Conservation (phyloP, 2,113 vertebrate species). For the Sebastes schlegelii region DNA sequence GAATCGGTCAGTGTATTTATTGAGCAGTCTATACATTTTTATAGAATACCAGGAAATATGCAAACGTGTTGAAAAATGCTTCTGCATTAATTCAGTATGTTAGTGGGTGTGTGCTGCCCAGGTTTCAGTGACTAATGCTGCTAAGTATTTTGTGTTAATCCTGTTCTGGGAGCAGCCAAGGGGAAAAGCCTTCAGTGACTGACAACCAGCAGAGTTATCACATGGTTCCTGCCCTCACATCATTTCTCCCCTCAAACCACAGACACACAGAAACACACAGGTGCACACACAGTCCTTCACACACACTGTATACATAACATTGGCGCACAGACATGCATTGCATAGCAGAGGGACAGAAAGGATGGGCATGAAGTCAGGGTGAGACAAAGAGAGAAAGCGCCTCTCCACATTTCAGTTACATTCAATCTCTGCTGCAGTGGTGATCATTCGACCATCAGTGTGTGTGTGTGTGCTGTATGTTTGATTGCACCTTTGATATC, state of each 20-base stretch:
- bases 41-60: background rate
- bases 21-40: background rate
- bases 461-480: background rate
- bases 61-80: background rate
- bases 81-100: constrained; percentile 4
- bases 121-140: constrained; percentile 76
- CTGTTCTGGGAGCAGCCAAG: constrained; percentile 74
- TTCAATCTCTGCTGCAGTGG: background rate
- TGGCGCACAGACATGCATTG: constrained; percentile 8
- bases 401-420: background rate
- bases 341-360: constrained; percentile 8
- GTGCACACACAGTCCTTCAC: constrained; percentile 7
- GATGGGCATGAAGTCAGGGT: background rate
- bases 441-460: constrained; percentile 6
- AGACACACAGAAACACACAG: constrained; percentile 18
- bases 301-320: constrained; percentile 8
- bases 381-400: constrained; percentile 2
- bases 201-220: constrained; percentile 63
- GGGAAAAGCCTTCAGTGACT: constrained; percentile 76
- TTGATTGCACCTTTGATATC: constrained; percentile 29
- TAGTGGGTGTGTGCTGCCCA: constrained; percentile 41
- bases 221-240: constrained; percentile 48
- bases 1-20: background rate
- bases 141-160: constrained; percentile 82
- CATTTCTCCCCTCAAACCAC: constrained; percentile 35